Evolutionary conservation across 2,888 invertebrate genomes (phyloP), one percentile per base, ranked within the genome.

Genomic region (Sesamia inferens): DNA sequence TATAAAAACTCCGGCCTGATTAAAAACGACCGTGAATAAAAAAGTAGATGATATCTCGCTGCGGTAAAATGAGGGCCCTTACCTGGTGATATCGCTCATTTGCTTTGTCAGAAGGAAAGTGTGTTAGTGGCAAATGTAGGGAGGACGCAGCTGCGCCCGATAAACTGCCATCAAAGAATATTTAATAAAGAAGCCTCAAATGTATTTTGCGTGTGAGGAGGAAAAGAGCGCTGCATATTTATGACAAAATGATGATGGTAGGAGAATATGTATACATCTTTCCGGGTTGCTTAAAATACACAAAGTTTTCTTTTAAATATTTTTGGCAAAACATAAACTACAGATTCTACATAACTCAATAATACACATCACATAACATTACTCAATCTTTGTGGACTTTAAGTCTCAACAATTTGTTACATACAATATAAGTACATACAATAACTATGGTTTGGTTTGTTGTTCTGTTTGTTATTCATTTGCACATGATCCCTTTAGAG

Each of bases 111-210:
- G 80, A 72, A 72, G 66, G 65, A 82, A 75, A 82, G 76, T 83
- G 74, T 78, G 74, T 84, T 81, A 72, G 72, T 66, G 57, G 68
- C 68, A 71, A 59, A 66, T 71, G 74, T 72, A 44, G 80, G 71
- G 54, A 63, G 63, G 62, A 22, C 80, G 64, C 85, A 87, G 81
- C 74, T 87, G 85, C 47, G 85, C 61, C 62, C 59, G 62, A 78
- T 71, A 73, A 81, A 86, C 79, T 78, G 77, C 76, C 64, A 71
- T 74, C 80, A 79, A 82, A 86, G 76, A 80, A 77, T 85, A 80
- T 85, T 86, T 82, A 85, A 85, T 86, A 82, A 78, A 76, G 74
- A 71, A 71, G 66, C 80, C 62, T 65, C 68, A 61, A 75, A 70
- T 74, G 69, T 78, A 75, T 82, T 70, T 65, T 79, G 71, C 51